Conservation (phyloP, 2,113 vertebrate genomes). For the Ardeotis arabs region DNA sequence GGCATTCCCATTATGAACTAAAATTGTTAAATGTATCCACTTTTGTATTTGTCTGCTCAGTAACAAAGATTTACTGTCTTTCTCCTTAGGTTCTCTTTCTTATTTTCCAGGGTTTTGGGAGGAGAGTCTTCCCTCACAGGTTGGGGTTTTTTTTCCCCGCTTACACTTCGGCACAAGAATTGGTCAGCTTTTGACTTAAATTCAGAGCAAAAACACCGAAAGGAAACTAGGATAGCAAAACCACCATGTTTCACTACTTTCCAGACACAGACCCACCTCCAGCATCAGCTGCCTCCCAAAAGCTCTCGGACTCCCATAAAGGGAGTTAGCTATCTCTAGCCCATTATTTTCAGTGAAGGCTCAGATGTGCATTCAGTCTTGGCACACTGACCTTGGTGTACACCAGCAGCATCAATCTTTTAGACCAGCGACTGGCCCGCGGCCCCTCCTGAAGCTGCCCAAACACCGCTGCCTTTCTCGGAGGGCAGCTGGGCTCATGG, state of each 20-base stretch:
- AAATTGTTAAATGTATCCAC: background rate
- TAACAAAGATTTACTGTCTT: background rate
- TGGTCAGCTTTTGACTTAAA: background rate
- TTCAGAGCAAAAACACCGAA: background rate
- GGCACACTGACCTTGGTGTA: background rate
- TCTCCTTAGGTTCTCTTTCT: background rate
- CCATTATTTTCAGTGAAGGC: background rate
- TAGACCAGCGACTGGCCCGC: fast-evolving
- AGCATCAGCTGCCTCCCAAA: background rate
- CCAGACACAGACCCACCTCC: fast-evolving
- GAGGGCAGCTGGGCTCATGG: background rate
- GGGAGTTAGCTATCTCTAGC: background rate
- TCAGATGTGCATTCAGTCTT: background rate
- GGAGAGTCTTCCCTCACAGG: background rate
- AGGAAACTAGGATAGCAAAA: background rate
- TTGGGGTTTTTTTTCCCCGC: background rate
- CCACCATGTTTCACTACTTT: background rate
- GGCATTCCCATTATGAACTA: background rate
- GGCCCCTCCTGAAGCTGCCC: background rate
- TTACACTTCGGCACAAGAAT: background rate
- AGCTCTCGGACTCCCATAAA: background rate
- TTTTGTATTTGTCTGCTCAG: background rate
- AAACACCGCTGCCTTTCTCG: background rate
- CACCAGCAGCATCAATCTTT: background rate
- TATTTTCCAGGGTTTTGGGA: background rate